These are phyloP conservation scores for Panthera leo DNA, from an alignment of 2,113 vertebrate species.

Conservation along the genomic window DNA sequence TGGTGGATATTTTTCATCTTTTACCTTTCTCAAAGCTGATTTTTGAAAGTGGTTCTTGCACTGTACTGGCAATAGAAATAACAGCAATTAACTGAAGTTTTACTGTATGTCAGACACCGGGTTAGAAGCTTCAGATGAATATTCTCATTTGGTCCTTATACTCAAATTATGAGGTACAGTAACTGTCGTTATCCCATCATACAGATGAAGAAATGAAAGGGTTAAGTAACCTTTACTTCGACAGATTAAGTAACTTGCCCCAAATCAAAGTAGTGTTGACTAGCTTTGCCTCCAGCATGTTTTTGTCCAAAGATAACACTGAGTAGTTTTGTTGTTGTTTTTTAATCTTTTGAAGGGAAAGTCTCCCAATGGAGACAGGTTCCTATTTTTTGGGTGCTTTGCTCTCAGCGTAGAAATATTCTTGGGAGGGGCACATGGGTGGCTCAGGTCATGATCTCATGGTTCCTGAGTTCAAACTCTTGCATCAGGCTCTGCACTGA, in stretches of 20 bases:
- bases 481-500: no score
- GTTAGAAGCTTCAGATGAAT: background rate
- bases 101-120: background rate
- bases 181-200: background rate
- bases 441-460: no score
- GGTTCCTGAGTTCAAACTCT: no score
- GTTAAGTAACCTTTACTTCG: background rate
- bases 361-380: background rate
- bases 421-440: background rate
- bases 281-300: background rate
- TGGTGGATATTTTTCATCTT: background rate
- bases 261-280: background rate
- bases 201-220: background rate
- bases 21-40: background rate
- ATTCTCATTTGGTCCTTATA: background rate
- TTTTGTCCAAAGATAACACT: background rate
- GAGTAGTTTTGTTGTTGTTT: background rate
- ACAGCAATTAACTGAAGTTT: background rate
- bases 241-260: background rate
- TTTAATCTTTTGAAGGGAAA: background rate
- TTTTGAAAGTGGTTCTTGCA: background rate
- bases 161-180: background rate
- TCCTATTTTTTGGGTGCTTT: background rate
- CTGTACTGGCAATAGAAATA: background rate
- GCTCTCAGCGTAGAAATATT: background rate